These are phyloP conservation scores for Montipora efflorescens DNA, from an alignment of 64 coral and sea anemone species.

Conservation along the genomic window DNA sequence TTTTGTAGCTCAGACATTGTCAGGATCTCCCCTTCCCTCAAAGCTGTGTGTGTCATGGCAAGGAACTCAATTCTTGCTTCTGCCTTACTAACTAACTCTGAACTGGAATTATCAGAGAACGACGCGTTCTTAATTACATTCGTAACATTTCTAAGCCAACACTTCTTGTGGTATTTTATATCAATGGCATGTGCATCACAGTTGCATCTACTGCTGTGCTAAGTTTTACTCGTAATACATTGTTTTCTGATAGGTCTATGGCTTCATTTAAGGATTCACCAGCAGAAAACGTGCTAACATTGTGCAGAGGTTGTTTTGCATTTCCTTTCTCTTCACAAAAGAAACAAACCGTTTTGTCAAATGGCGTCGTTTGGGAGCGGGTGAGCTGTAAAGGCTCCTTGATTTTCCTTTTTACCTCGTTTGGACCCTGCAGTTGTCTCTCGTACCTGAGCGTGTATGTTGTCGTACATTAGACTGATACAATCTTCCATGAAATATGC, in stretches of 20 bases:
- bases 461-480: background rate
- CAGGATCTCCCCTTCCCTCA: conserved; percentile 9
- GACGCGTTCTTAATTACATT: background rate
- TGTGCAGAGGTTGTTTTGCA: background rate
- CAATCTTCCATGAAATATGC: too few species aligned
- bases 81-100: background rate
- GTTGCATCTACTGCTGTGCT: background rate
- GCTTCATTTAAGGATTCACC: background rate
- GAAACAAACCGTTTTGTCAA: background rate
- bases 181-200: conserved; percentile 49
- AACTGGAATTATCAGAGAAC: background rate
- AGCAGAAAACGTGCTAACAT: background rate
- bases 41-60: background rate
- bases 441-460: conserved; percentile 14
- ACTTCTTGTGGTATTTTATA: conserved; percentile 49
- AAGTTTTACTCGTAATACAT: conserved; percentile 15
- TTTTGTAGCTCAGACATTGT: conserved; percentile 7
- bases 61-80: conserved; percentile 24
- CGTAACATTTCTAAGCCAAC: conserved; percentile 24
- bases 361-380: conserved; percentile 16
- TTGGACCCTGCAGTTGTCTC: conserved; percentile 26
- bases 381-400: conserved; percentile 18
- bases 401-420: conserved; percentile 15
- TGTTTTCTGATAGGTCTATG: background rate
- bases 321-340: background rate